Percentiles rank a stretch among this genome's conserved stretches.
phyloP scores from a whole-genome alignment of 2,888 invertebrate genomes.

The Zele albiditarsus region DNA sequence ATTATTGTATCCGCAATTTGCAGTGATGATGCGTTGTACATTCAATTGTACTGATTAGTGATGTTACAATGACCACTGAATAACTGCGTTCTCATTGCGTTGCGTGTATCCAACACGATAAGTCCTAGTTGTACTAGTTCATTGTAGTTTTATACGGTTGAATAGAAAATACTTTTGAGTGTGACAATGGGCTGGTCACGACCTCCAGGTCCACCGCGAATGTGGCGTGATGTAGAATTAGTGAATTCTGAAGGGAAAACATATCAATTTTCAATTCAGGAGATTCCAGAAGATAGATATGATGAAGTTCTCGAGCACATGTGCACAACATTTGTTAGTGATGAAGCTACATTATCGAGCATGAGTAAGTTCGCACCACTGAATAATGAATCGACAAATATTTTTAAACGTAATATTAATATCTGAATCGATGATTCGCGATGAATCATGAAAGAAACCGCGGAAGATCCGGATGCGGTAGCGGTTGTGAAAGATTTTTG shows the following conservation, averaged over 20 bases:
- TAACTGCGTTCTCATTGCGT: background rate
- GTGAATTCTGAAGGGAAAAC: constrained; percentile 52
- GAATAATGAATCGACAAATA: background rate
- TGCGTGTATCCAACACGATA: background rate
- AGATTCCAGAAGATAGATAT: constrained; percentile 63
- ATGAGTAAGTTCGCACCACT: constrained; percentile 55
- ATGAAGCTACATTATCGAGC: constrained; percentile 57
- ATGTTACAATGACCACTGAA: background rate
- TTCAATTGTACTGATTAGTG: background rate
- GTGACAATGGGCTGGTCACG: constrained; percentile 45
- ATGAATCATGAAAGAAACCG: constrained; percentile 28
- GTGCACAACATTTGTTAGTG: constrained; percentile 56
- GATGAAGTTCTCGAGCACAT: constrained; percentile 61
- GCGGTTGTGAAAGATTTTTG: constrained; percentile 53
- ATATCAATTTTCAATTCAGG: constrained; percentile 62
- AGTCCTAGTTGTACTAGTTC: background rate
- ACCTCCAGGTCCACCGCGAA: constrained; percentile 58
- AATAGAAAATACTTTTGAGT: background rate
- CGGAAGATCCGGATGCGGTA: constrained; percentile 13
- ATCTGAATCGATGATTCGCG: background rate
- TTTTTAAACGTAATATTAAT: too few relatives aligned
- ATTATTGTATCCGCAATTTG: too few relatives aligned
- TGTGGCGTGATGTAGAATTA: constrained; percentile 60
- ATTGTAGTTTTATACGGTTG: background rate
- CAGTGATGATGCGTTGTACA: too few relatives aligned